Evolutionary conservation across 2,797 vertebrate species (phyloP).

Genomic region (Acropternis orthonyx): DNA sequence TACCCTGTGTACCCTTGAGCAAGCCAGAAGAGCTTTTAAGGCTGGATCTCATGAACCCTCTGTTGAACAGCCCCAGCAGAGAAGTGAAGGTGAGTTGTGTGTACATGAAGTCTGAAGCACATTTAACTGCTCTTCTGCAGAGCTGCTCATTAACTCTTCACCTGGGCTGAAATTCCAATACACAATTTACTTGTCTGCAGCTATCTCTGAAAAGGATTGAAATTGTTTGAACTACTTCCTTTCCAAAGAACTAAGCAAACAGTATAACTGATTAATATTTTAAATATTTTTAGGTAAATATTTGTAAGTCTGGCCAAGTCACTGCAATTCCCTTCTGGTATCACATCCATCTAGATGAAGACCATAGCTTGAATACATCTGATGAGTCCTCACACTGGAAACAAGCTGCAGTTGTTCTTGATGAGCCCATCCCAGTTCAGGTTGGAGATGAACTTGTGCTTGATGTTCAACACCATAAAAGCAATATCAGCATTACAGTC

Average conservation of each 20-base stretch:
- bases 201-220: background rate
- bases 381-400: conserved; percentile 91
- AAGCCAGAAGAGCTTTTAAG: conserved; percentile 87
- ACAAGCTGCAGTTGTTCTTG: conserved; percentile 91
- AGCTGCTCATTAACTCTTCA: background rate
- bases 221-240: background rate
- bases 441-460: conserved; percentile 85
- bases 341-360: conserved; percentile 86
- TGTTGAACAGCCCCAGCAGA: conserved; percentile 82
- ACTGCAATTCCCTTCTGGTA: conserved; percentile 99
- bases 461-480: conserved; percentile 87
- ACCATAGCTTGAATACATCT: conserved; percentile 85
- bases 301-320: conserved; percentile 82
- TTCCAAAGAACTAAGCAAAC: background rate
- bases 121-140: background rate
- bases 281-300: conserved; percentile 77
- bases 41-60: conserved; percentile 90
- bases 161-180: background rate
- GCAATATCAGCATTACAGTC: conserved; percentile 88
- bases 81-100: conserved; percentile 85
- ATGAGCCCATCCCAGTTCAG: conserved; percentile 83
- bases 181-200: background rate
- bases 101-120: fast-evolving
- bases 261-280: background rate
- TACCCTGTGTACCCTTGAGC: conserved; percentile 87